phyloP scores from a whole-genome alignment of 2,797 vertebrate genomes.

The Euthynnus affinis region DNA sequence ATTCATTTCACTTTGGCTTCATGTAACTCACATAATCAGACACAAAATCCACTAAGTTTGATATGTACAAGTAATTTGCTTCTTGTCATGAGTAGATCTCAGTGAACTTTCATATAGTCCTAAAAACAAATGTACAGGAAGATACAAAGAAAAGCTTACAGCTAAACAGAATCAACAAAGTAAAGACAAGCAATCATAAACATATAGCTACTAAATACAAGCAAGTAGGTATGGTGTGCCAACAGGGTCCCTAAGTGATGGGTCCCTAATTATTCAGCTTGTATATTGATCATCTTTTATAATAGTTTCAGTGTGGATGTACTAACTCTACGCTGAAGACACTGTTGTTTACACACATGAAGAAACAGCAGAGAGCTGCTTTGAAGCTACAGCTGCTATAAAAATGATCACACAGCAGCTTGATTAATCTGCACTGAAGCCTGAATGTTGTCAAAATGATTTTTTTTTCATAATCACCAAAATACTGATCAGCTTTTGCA shows the following conservation, averaged over 20 bases:
- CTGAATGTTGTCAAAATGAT: neutral
- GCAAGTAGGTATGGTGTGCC: neutral
- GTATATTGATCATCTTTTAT: neutral
- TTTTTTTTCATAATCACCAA: neutral
- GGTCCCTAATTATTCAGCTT: neutral
- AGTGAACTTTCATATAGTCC: neutral
- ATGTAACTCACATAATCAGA: neutral
- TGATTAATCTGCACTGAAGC: neutral
- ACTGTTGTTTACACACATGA: constrained; percentile 3
- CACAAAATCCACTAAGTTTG: neutral
- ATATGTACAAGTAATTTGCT: neutral
- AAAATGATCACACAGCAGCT: neutral
- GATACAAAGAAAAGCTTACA: neutral
- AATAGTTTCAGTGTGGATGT: constrained; percentile 4
- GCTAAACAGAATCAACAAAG: neutral
- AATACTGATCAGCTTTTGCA: neutral
- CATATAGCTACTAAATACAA: neutral
- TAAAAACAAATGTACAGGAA: constrained; percentile 2
- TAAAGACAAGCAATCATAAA: neutral
- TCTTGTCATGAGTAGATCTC: neutral
- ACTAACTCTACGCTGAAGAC: neutral
- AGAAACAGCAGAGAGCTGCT: constrained; percentile 8
- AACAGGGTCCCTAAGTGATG: neutral
- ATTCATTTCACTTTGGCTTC: neutral
- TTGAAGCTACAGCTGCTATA: neutral